Conservation (phyloP, 2,113 vertebrate species). For the Sprattus sprattus region DNA sequence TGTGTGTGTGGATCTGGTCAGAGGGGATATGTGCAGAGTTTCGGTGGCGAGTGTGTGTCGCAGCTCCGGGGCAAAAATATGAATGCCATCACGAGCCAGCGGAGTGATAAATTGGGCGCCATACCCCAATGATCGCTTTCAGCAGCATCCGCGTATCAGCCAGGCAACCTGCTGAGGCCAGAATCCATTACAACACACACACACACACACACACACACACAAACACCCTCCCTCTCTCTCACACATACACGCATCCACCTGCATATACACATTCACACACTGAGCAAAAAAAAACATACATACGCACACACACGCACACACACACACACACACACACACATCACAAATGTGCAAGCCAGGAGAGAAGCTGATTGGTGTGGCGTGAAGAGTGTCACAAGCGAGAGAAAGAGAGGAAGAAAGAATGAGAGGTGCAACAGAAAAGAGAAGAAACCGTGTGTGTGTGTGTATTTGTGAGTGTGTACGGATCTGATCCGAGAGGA, state of each 20-base stretch:
- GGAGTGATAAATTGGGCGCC: slow-evolving; percentile 52
- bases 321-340: not conserved
- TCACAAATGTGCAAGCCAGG: not conserved
- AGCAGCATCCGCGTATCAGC: slow-evolving; percentile 27
- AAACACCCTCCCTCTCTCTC: slow-evolving; percentile 26
- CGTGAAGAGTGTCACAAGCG: not conserved
- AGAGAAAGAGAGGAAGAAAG: not conserved
- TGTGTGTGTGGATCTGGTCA: slow-evolving; percentile 28
- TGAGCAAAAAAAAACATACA: not conserved
- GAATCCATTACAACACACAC: slow-evolving; percentile 33
- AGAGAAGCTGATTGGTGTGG: not conserved
- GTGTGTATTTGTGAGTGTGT: not conserved
- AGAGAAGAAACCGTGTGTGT: not conserved
- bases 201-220: slow-evolving; percentile 21
- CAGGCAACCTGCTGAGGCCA: slow-evolving; percentile 39
- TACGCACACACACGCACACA: not conserved
- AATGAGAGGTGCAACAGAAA: not conserved
- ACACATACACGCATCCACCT: slow-evolving; percentile 19
- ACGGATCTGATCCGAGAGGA: not conserved
- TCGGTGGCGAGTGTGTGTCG: not conserved
- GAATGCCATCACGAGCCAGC: slow-evolving; percentile 41
- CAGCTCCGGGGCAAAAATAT: slow-evolving; percentile 22
- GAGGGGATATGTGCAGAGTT: slow-evolving; percentile 27
- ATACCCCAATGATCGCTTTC: slow-evolving; percentile 44
- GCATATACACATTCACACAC: slow-evolving; percentile 1